Percentiles rank a stretch among this genome's conserved stretches.
Conservation (phyloP, 2,113 vertebrate species). For the Protobothrops mucrosquamatus region DNA sequence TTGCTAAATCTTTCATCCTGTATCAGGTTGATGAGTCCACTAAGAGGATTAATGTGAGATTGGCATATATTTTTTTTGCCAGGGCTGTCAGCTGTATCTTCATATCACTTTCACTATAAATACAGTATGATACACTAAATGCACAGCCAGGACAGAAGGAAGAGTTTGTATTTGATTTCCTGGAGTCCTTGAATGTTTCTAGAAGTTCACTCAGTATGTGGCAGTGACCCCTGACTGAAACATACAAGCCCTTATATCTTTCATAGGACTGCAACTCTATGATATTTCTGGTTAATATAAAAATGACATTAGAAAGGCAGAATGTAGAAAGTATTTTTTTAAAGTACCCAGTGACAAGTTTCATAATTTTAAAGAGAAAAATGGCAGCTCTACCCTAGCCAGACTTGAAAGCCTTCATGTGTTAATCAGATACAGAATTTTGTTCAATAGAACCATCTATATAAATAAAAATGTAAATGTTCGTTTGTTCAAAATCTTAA, state of each 20-base stretch:
- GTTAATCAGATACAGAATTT: background rate
- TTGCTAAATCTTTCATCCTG: constrained; percentile 24
- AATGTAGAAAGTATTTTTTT: background rate
- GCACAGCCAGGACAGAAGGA: background rate
- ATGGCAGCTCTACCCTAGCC: background rate
- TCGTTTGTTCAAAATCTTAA: no score
- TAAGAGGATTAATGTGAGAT: constrained; percentile 37
- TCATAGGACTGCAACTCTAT: background rate
- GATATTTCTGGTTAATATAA: background rate
- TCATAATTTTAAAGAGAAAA: background rate
- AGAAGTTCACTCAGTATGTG: background rate
- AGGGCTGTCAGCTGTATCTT: constrained; percentile 22
- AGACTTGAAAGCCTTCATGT: background rate
- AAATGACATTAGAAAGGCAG: background rate
- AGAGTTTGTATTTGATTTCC: constrained; percentile 33
- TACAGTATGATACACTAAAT: constrained; percentile 1
- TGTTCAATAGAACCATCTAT: background rate
- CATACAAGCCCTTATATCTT: background rate
- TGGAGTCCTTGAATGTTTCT: constrained; percentile 29
- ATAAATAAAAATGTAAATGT: no score
- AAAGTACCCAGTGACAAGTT: background rate
- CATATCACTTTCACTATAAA: background rate
- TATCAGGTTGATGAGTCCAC: constrained; percentile 40
- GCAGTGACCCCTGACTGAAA: background rate
- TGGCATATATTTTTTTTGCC: constrained; percentile 14